Base-by-base conservation (phyloP, 2,888 invertebrate species). In the Lithophane socia region DNA sequence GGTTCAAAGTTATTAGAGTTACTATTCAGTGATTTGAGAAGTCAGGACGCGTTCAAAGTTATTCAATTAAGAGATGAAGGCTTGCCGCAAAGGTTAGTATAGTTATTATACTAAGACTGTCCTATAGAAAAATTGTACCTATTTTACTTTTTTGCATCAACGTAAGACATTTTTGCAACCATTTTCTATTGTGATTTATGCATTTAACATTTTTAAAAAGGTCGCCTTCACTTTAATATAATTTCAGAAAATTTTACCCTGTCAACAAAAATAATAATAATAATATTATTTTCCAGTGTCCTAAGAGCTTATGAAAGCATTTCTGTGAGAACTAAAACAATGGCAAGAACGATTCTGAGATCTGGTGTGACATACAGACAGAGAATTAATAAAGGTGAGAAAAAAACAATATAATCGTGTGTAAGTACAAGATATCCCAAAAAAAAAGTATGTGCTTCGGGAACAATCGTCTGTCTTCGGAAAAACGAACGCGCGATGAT, bases 341-440 rank as follows among this genome's bases (percentile, higher is more conserved):
- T 66, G 37, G 16, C 70, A 3, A 60, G 64, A 12, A 85, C 85
- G 0, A 2, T 73, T 2, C 7, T 75, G 24, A 82, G 85, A 42
- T 84, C 85, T 2, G 66, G 82, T 3, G 73, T 85, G 16, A 85
- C 83, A 16, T 84, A 67, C 64, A 84, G 82, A 63, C 85, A 75
- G 47, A 71, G 61, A 54, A 8, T 44, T n/a, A 24, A 3, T 18
- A 78, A 75, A 69, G 66, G 79, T 78, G 0, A 73, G 68, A 9
- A 9, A 18, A 18, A 44, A 18, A 65, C 8, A 29, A 60, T 56
- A 21, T 52, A n/a, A n/a, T n/a, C 13, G 9, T 9, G 9, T 64
- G n/a, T n/a, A n/a, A n/a, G n/a, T n/a, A n/a, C n/a, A n/a, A n/a
- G 13, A 42, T 64, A 44, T 42, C 8, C 16, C 4, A 42, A 42